Conservation (phyloP, 2,888 invertebrate genomes). For the Ditula angustiorana region DNA sequence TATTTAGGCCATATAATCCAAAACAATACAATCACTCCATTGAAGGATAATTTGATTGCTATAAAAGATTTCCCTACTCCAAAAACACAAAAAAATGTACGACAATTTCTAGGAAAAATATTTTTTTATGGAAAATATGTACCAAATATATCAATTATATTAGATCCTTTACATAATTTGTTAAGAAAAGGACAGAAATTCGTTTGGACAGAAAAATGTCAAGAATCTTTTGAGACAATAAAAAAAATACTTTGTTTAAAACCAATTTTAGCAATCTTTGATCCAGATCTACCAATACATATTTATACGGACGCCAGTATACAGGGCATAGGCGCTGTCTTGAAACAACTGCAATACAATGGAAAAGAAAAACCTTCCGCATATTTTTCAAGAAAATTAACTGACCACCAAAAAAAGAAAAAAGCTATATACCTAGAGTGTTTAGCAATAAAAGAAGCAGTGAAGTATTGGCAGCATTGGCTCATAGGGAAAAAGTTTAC, state of each 20-base stretch:
- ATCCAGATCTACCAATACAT: conserved; percentile 30
- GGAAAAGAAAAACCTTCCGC: conserved; percentile 23
- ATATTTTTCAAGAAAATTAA: conserved; percentile 8
- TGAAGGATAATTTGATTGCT: conserved; percentile 46
- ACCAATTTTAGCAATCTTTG: conserved; percentile 41
- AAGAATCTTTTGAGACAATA: conserved; percentile 25
- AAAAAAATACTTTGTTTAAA: conserved; percentile 35
- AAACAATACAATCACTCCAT: conserved; percentile 44
- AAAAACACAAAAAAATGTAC: conserved; percentile 36
- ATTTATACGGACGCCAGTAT: conserved; percentile 40
- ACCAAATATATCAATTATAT: conserved; percentile 41
- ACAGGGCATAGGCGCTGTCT: conserved; percentile 34
- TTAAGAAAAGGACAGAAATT: conserved; percentile 42
- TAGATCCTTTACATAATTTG: conserved; percentile 47
- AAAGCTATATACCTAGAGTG: conserved; percentile 46
- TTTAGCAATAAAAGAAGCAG: conserved; percentile 45
- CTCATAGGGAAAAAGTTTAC: conserved; percentile 44
- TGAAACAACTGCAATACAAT: conserved; percentile 35
- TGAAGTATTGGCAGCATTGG: conserved; percentile 47
- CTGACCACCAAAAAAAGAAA: conserved; percentile 39
- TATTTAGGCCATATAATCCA: conserved; percentile 46
- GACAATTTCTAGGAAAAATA: conserved; percentile 38
- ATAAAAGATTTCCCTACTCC: conserved; percentile 44
- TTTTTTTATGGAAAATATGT: conserved; percentile 38
- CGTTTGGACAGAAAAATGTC: conserved; percentile 26